These are phyloP conservation scores for Hirundichthys speculiger DNA, from an alignment of 2,113 vertebrate species.

Conservation along the genomic window DNA sequence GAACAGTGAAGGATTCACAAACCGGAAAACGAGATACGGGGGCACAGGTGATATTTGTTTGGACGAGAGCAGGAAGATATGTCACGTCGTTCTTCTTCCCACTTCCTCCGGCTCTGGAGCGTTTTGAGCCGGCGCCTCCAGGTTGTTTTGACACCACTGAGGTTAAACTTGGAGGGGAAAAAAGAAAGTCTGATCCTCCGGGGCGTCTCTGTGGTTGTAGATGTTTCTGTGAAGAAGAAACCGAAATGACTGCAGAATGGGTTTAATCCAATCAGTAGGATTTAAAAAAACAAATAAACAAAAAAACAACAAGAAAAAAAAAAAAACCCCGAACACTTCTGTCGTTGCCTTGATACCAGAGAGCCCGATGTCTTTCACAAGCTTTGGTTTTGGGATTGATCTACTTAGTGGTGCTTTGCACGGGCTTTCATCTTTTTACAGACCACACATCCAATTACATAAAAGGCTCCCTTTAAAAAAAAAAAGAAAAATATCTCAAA, in stretches of 20 bases:
- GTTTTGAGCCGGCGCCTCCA: not conserved
- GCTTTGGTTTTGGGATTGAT: constrained; percentile 49
- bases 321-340: no score
- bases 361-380: constrained; percentile 45
- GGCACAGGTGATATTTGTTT: constrained; percentile 53
- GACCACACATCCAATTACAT: constrained; percentile 62
- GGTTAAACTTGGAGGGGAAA: not conserved
- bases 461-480: constrained; percentile 37
- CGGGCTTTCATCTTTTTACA: constrained; percentile 59
- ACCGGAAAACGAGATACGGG: no score
- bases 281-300: constrained; percentile 1
- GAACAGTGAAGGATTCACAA: no score
- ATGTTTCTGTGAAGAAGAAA: not conserved
- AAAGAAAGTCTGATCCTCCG: not conserved
- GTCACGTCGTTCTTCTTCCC: not conserved
- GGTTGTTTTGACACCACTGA: not conserved
- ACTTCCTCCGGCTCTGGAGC: not conserved
- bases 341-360: constrained; percentile 12
- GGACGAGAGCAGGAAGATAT: constrained; percentile 50
- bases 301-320: no score
- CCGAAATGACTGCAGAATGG: not conserved
- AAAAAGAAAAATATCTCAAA: constrained; percentile 32
- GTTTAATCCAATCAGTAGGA: constrained; percentile 17
- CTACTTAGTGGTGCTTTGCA: constrained; percentile 46
- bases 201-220: not conserved